phyloP scores from a whole-genome alignment of 2,888 invertebrate species.

The Dicycla oo region DNA sequence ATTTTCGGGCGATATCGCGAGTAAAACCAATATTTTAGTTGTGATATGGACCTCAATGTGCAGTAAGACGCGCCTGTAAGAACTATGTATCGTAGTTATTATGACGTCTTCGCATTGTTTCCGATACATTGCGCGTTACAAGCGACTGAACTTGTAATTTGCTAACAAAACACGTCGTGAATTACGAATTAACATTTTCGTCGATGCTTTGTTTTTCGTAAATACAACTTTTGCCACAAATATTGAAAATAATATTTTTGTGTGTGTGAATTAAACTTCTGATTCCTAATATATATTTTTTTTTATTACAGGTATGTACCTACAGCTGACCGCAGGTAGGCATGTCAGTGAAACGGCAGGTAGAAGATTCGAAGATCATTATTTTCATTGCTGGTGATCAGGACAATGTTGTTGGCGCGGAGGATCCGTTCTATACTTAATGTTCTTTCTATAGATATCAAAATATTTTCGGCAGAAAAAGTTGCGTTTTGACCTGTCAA shows the following conservation, averaged over 20 bases:
- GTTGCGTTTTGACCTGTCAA: not conserved
- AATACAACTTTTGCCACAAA: no score
- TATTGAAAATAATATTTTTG: no score
- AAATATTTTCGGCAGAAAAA: not conserved
- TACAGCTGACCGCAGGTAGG: not conserved
- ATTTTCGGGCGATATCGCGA: not conserved
- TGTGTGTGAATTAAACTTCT: no score
- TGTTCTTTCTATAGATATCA: not conserved
- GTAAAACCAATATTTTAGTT: slow-evolving; percentile 4
- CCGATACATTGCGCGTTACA: slow-evolving; percentile 54
- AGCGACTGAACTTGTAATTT: slow-evolving; percentile 29
- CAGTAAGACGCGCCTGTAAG: slow-evolving; percentile 5
- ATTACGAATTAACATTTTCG: slow-evolving; percentile 19
- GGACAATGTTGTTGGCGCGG: not conserved
- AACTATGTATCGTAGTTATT: slow-evolving; percentile 23
- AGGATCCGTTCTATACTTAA: no score
- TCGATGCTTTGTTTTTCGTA: slow-evolving; percentile 3
- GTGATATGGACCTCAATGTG: not conserved
- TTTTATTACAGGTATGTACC: slow-evolving; percentile 38
- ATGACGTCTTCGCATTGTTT: slow-evolving; percentile 39
- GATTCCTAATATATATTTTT: no score
- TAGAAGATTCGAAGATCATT: not conserved
- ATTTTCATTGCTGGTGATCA: not conserved
- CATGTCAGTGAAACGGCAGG: not conserved
- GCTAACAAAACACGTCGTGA: slow-evolving; percentile 32